phyloP scores from a whole-genome alignment of 2,888 invertebrate species.

The Atethmia centrago region DNA sequence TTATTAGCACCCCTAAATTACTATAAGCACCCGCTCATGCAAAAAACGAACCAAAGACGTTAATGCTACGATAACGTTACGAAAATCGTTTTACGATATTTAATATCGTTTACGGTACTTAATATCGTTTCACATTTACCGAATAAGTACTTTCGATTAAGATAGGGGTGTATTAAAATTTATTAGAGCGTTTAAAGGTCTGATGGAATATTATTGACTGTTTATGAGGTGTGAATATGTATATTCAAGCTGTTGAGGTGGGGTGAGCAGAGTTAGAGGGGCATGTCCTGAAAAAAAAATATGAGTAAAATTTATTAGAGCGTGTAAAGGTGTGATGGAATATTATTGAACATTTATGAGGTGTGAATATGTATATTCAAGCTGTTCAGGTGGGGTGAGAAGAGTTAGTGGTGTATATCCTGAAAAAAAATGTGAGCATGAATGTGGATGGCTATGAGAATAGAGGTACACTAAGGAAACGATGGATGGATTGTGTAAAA shows the following conservation, averaged over 20 bases:
- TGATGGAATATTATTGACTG: constrained; percentile 24
- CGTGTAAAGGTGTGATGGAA: constrained; percentile 18
- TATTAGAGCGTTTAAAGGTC: constrained; percentile 24
- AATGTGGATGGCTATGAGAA: no score
- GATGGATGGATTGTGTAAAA: no score
- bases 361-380: constrained; percentile 25
- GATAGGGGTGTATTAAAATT: constrained; percentile 59
- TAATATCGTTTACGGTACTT: constrained; percentile 57
- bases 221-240: constrained; percentile 36
- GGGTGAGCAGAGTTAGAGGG: neutral
- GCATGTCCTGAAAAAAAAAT: no score
- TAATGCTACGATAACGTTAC: constrained; percentile 70
- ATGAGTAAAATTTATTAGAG: constrained; percentile 46
- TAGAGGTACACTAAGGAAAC: no score
- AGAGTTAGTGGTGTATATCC: no score
- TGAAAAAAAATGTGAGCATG: no score
- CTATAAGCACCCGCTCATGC: constrained; percentile 32
- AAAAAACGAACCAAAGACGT: constrained; percentile 60
- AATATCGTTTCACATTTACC: constrained; percentile 51
- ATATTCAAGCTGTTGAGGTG: neutral
- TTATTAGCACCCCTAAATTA: constrained; percentile 35
- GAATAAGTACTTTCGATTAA: constrained; percentile 66
- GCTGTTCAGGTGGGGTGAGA: neutral
- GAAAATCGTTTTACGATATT: constrained; percentile 76
- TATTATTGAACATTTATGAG: constrained; percentile 34